Evolutionary conservation across 2,797 vertebrate genomes (phyloP).

Genomic region (Ara ararauna): DNA sequence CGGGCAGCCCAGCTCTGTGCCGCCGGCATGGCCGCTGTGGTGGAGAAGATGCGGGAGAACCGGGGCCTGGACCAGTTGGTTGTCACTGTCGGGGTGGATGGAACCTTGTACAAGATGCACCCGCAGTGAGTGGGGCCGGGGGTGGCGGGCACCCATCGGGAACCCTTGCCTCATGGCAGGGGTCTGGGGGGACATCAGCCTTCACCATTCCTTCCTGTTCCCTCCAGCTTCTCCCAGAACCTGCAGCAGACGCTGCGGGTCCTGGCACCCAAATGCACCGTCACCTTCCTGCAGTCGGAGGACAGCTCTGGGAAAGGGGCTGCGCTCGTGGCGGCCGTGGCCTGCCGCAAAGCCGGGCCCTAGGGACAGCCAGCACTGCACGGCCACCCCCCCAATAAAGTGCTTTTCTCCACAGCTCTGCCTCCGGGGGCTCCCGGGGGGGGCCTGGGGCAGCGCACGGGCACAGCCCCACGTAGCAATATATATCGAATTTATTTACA

Average conservation of each 20-base stretch:
- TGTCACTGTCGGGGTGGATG: slow-evolving; percentile 77
- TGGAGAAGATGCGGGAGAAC: slow-evolving; percentile 80
- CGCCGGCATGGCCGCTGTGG: slow-evolving; percentile 76
- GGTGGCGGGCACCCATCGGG: not conserved
- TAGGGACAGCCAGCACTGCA: not conserved
- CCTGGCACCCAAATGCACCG: slow-evolving; percentile 73
- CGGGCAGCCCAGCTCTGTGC: slow-evolving; percentile 77
- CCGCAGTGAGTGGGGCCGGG: slow-evolving; percentile 63
- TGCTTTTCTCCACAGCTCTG: not conserved
- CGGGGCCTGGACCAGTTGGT: slow-evolving; percentile 48
- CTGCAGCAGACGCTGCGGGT: slow-evolving; percentile 62
- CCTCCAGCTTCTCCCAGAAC: slow-evolving; percentile 72
- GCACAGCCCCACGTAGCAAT: slow-evolving; percentile 58
- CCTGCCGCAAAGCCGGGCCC: not conserved
- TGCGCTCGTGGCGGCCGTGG: slow-evolving; percentile 77
- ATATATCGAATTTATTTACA: slow-evolving; percentile 92
- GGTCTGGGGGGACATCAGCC: not conserved
- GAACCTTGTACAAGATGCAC: slow-evolving; percentile 81
- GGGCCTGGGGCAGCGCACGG: not conserved
- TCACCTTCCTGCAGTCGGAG: slow-evolving; percentile 77
- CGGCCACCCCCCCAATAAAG: slow-evolving; percentile 21
- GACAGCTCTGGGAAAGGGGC: slow-evolving; percentile 82
- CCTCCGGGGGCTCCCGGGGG: not conserved
- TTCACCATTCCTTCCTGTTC: not conserved
- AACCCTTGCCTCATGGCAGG: not conserved